Evolutionary conservation across 2,113 vertebrate species (phyloP), one percentile per base, ranked within the genome.

Genomic region (Lathamus discolor): DNA sequence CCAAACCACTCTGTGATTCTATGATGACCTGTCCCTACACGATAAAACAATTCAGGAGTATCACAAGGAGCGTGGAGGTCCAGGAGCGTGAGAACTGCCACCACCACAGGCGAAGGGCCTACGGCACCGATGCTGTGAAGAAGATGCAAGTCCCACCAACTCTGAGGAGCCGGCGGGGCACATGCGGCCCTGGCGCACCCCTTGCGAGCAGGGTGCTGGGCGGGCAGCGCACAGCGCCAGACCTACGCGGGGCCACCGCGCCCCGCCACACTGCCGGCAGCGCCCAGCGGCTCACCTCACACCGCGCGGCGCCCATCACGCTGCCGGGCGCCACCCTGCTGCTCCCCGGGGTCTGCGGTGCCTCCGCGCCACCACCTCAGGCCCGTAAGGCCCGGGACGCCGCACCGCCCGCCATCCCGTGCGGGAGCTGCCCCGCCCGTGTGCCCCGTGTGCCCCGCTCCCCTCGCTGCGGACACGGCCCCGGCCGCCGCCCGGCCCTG

Each of bases 321-420:
- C 10, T 2, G 29, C 11, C 11, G 15, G 39, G 2, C 24, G 19
- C 19, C 29, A 3, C 39, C 20, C 29, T 1, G 11, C 43, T 3
- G 20, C 63, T 23, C 13, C 37, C 16, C 0, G 29, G 13, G 7
- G 6, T 29, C 14, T 2, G 8, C 31, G 2, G 17, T 6, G 12
- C 10, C 43, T 15, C 25, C 46, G 0, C 1, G 44, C 8, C 5
- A 10, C 33, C 11, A 11, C 39, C n/a, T 17, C 29, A 11, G 4
- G 6, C 46, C 41, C 10, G 3, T 1, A 1, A 8, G 8, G 2
- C 35, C 28, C 0, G 4, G 8, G 11, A 13, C 6, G 4, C 25
- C 27, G 46, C 27, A 7, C 31, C 20, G 9, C 27, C 48, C 44
- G 28, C 28, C 33, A 11, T 7, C 13, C 46, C 49, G 2, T 6